Percentiles rank a stretch among this genome's conserved stretches.
Evolutionary conservation across 2,797 vertebrate genomes (phyloP).

Genomic region (Galaxias olidus): DNA sequence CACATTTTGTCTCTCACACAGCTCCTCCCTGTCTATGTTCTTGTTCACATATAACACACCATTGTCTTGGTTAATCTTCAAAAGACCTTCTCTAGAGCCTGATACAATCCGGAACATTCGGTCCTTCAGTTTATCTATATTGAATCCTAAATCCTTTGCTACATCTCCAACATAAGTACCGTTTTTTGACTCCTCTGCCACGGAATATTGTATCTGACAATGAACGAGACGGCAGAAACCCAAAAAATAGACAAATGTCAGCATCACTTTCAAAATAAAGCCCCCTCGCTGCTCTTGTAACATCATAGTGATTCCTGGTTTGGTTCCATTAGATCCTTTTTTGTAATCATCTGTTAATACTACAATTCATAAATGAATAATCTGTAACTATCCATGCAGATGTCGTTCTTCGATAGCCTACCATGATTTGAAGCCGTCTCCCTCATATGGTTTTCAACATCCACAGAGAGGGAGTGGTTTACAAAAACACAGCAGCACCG

Average conservation of each 20-base stretch:
- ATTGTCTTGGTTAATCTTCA: slow-evolving; percentile 67
- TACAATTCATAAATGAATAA: neutral
- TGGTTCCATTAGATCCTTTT: neutral
- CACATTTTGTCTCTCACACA: slow-evolving; percentile 47
- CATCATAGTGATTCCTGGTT: neutral
- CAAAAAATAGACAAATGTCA: slow-evolving; percentile 5
- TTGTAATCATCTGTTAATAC: neutral
- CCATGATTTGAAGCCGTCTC: neutral
- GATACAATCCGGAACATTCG: slow-evolving; percentile 62
- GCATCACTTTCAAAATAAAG: neutral
- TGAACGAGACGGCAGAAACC: slow-evolving; percentile 2
- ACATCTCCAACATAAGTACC: slow-evolving; percentile 65
- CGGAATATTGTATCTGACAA: slow-evolving; percentile 57
- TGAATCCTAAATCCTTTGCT: slow-evolving; percentile 65
- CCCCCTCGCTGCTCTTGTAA: neutral
- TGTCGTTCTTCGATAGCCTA: neutral
- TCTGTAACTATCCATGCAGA: neutral
- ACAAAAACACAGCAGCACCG: neutral
- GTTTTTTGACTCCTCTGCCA: slow-evolving; percentile 60
- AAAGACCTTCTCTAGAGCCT: slow-evolving; percentile 47
- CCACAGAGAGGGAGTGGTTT: slow-evolving; percentile 3
- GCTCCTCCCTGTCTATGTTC: slow-evolving; percentile 62
- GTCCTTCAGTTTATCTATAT: slow-evolving; percentile 50
- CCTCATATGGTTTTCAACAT: neutral
- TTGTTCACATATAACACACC: slow-evolving; percentile 64